Base-by-base conservation (phyloP, 2,888 invertebrate genomes). In the Nomada goodeniana region DNA sequence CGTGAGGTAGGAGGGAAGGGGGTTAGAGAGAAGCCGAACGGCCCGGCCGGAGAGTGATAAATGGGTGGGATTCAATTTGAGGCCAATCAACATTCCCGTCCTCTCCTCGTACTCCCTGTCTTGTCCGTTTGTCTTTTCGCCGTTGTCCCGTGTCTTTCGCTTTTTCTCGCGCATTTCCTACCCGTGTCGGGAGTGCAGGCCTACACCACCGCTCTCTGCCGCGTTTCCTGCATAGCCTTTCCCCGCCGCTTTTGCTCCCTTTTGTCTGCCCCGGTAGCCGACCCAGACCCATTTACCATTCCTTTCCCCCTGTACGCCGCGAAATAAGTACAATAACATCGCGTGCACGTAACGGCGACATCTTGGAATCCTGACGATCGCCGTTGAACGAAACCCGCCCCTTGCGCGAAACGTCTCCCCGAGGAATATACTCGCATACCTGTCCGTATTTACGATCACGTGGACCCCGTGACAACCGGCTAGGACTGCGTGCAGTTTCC, bases 21-120 rank as follows among this genome's bases (percentile, higher is more conserved):
- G 71, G 60, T 60, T 42, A 53, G 80, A 78, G 60, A 60, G 69
- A 60, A 55, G 80, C 70, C 64, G 67, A 85, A 80, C 70, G 81
- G 64, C 36, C 79, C 75, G 74, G 44, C 68, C 82, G 76, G 80
- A 79, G 89, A 92, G 91, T 92, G 92, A 92, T 92, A 91, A 92
- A 92, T 92, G 92, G 90, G 89, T 85, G 90, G 90, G 91, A 91
- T 92, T 92, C 92, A 92, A 92, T 92, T 92, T 92, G 91, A 90
- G 92, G 89, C 92, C 92, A 92, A 92, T 92, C 92, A 92, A 92
- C 92, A 92, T 92, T 92, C 92, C 91, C 91, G 91, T 92, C 90
- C 86, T 88, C 89, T 88, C 84, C 84, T 83, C 78, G 86, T 82
- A 65, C 85, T 87, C 86, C 86, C 80, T 85, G 80, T 83, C 88